Evolutionary conservation across 2,797 vertebrate species (phyloP), one percentile per base, ranked within the genome.

Genomic region (Bradypus variegatus): DNA sequence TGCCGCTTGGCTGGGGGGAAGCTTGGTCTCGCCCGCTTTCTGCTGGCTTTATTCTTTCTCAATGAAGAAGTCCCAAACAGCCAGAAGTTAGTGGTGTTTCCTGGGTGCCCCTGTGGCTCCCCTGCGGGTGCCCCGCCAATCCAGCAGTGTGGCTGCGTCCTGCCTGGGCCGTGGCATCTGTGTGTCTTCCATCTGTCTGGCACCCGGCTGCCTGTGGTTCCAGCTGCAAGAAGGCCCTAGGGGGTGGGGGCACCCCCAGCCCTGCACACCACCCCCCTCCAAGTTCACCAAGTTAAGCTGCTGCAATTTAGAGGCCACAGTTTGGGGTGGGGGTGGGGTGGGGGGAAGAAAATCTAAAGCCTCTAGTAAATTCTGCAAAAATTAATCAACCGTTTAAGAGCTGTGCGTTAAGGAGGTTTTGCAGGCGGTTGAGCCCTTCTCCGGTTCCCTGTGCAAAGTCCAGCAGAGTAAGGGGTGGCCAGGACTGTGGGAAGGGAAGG

Each of bases 311-410:
- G 90, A 95, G 94, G 72, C 96, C 94, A 94, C 93, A 62, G 96
- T 96, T 95, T 95, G 36, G 38, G 80, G 64, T 38, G 67, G 60
- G 62, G 76, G 55, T 95, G 36, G 38, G 80, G 64, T 38, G 67
- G 60, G 62, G 76, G 55, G 53, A 60, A 94, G 96, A 89, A 96
- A 95, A 96, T 95, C 95, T 91, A 94, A 97, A 96, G 95, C 50
- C 70, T 95, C 83, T 97, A 96, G 38, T 98, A 98, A 98, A 98
- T 99, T 98, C 99, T 99, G 98, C 98, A 98, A 98, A 98, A 98
- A 99, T 99, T 99, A 99, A 99, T 99, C 98, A 99, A 98, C 98
- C 98, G 97, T 98, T 99, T 98, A 98, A 99, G 98, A 98, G 98
- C 98, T 98, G 97, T 98, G 97, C 97, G 97, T 98, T 98, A 98